Evolutionary conservation across 2,888 invertebrate species (phyloP).

Genomic region (Pilophorus perplexus): DNA sequence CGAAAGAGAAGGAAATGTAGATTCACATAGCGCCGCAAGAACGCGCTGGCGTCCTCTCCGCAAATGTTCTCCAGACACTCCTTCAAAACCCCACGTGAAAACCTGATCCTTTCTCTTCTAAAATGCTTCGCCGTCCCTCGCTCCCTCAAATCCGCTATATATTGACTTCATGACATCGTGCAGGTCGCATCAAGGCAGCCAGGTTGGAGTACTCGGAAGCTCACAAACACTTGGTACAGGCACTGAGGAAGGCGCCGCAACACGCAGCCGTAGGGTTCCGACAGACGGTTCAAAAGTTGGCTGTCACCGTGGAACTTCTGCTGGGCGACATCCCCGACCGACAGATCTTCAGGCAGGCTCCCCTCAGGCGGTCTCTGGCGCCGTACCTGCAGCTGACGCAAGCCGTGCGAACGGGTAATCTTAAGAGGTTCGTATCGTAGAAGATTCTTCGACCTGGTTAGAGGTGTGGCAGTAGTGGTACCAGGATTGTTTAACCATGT

Average conservation of each 20-base stretch:
- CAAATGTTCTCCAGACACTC: too few species aligned
- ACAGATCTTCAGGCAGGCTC: slow-evolving; percentile 88
- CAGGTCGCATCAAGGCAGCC: slow-evolving; percentile 96
- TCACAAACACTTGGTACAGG: slow-evolving; percentile 92
- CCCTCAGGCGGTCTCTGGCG: slow-evolving; percentile 80
- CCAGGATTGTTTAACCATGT: too few species aligned
- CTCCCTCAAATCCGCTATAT: too few species aligned
- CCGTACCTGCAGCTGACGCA: slow-evolving; percentile 98
- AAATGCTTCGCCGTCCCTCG: too few species aligned
- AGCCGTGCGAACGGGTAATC: slow-evolving; percentile 91
- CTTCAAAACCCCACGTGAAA: too few species aligned
- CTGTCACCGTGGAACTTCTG: slow-evolving; percentile 89
- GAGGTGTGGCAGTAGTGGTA: too few species aligned
- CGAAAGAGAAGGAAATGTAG: too few species aligned
- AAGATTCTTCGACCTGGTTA: too few species aligned
- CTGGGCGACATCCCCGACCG: slow-evolving; percentile 98
- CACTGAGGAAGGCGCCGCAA: slow-evolving; percentile 94
- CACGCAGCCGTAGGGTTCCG: slow-evolving; percentile 98
- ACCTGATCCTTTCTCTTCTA: too few species aligned
- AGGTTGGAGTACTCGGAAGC: slow-evolving; percentile 96
- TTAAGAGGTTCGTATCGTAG: slow-evolving; percentile 57
- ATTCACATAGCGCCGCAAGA: too few species aligned
- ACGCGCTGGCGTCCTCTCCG: too few species aligned
- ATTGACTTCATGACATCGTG: too few species aligned
- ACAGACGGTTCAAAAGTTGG: slow-evolving; percentile 93